These are phyloP conservation scores for Chionomys nivalis DNA, from an alignment of 2,113 vertebrate species.

Conservation along the genomic window DNA sequence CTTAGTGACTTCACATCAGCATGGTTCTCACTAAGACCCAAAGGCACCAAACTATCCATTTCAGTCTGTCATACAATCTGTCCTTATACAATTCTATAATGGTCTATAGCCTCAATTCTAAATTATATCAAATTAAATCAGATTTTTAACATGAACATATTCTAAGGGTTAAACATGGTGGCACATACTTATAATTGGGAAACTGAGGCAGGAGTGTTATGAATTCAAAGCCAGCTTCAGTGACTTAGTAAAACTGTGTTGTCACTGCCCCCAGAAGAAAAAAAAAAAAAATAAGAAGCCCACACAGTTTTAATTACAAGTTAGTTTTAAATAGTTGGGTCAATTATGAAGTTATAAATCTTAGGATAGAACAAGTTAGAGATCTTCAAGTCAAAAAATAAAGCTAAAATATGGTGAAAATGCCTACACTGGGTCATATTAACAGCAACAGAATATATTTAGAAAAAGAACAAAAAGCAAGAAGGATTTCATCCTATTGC, in stretches of 20 bases:
- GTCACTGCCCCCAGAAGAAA: neutral
- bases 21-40: constrained; percentile 13
- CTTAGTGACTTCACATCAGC: neutral
- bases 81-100: constrained; percentile 5
- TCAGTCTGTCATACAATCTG: neutral
- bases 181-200: neutral
- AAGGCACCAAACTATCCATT: constrained; percentile 35
- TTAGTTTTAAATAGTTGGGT: constrained; percentile 38
- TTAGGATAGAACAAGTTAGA: neutral
- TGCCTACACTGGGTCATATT: constrained; percentile 53
- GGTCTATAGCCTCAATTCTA: constrained; percentile 22
- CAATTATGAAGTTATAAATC: constrained; percentile 31
- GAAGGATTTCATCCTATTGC: constrained; percentile 7
- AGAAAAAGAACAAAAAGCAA: constrained; percentile 47
- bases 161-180: neutral
- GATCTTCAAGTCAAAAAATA: constrained; percentile 34
- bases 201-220: neutral
- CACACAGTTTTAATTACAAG: neutral
- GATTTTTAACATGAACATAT: constrained; percentile 15
- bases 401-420: constrained; percentile 50
- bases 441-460: constrained; percentile 34
- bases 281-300: neutral
- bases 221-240: neutral
- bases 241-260: neutral
- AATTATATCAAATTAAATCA: constrained; percentile 57